These are phyloP conservation scores for Halyomorpha halys DNA, from an alignment of 1,140 invertebrate species.

Conservation along the genomic window DNA sequence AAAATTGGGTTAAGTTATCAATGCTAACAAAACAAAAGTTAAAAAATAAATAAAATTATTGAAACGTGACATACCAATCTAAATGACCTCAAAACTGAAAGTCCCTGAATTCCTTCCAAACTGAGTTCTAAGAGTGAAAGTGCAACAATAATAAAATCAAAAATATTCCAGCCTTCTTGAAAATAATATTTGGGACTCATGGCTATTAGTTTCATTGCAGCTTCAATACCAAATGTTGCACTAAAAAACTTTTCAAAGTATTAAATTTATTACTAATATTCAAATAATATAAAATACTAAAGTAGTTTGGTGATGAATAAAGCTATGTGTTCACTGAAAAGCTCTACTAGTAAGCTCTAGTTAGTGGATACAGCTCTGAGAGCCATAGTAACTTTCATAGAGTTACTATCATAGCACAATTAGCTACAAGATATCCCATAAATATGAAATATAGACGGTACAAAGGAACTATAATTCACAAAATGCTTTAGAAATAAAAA, in stretches of 20 bases:
- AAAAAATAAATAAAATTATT: conserved; percentile 16
- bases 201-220: conserved; percentile 87
- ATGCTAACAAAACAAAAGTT: conserved; percentile 15
- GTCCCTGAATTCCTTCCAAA: conserved; percentile 83
- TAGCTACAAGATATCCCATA: too few relatives aligned
- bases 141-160: conserved; percentile 96
- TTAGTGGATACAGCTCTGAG: too few relatives aligned
- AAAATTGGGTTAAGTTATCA: conserved; percentile 3
- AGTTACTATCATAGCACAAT: too few relatives aligned
- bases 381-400: too few relatives aligned
- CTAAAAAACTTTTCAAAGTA: conserved; percentile 75
- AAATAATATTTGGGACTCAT: conserved; percentile 97
- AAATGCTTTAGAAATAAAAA: too few relatives aligned
- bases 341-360: too few relatives aligned
- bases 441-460: too few relatives aligned
- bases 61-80: conserved; percentile 70
- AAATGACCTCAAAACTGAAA: conserved; percentile 94
- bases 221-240: conserved; percentile 93
- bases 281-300: too few relatives aligned
- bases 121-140: conserved; percentile 88
- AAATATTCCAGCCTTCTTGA: conserved; percentile 98
- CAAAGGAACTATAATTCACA: too few relatives aligned
- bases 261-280: too few relatives aligned
- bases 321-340: too few relatives aligned
- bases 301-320: too few relatives aligned